Conservation (phyloP, 2,888 invertebrate genomes). For the Phyto melanocephala region DNA sequence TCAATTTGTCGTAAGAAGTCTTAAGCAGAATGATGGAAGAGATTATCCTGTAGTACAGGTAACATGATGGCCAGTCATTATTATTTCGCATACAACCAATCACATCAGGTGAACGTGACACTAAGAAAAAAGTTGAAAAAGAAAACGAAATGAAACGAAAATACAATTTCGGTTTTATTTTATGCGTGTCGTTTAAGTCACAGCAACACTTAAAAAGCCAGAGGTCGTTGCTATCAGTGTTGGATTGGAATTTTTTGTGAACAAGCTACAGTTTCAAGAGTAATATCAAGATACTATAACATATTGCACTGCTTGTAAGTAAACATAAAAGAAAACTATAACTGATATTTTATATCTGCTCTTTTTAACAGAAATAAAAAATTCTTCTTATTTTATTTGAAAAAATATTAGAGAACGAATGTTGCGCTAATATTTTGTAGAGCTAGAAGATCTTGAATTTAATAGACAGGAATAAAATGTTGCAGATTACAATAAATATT, state of each 20-base stretch:
- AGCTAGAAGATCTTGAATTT: too few species aligned
- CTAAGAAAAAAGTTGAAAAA: background rate
- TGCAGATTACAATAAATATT: too few species aligned
- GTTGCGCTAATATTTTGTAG: too few species aligned
- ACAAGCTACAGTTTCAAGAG: background rate
- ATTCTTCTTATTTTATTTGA: too few species aligned
- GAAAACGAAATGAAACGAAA: background rate
- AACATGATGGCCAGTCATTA: constrained; percentile 36
- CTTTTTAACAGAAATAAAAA: too few species aligned
- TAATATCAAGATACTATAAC: background rate
- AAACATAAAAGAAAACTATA: too few species aligned
- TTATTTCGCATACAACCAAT: constrained; percentile 54
- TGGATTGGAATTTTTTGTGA: background rate
- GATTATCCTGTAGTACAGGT: constrained; percentile 50
- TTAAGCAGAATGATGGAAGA: constrained; percentile 50
- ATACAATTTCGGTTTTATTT: background rate
- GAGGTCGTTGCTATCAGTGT: background rate
- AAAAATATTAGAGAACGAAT: too few species aligned
- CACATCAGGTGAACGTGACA: constrained; percentile 59
- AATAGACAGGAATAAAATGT: too few species aligned
- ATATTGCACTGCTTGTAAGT: too few species aligned
- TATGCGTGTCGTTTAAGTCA: constrained; percentile 41
- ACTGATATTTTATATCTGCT: too few species aligned
- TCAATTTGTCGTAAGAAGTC: constrained; percentile 54
- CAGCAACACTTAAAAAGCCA: constrained; percentile 22